A percentile compares a stretch with the other conserved stretches of the same genome.
These are phyloP conservation scores for Malacosoma neustria DNA, from an alignment of 2,888 invertebrate genomes.

Conservation along the genomic window DNA sequence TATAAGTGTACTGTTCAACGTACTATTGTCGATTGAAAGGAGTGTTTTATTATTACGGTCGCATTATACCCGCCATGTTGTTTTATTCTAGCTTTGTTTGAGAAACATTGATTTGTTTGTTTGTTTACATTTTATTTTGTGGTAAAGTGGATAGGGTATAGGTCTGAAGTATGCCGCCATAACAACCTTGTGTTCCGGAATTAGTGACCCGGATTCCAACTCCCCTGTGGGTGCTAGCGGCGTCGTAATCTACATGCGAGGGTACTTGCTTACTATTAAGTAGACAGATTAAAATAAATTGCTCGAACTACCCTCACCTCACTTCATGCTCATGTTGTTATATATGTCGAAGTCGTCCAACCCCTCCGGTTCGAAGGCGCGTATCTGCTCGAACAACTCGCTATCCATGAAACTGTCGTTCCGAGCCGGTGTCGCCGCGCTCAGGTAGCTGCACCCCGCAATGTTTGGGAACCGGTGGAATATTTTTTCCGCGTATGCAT, in stretches of 20 bases:
- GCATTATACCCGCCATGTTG: no score
- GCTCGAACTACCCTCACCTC: slow-evolving; percentile 34
- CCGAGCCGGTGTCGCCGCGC: slow-evolving; percentile 49
- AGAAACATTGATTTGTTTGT: no score
- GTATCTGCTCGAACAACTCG: slow-evolving; percentile 59
- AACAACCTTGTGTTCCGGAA: not conserved
- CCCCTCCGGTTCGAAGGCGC: slow-evolving; percentile 53
- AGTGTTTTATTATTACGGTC: no score
- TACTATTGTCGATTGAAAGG: no score
- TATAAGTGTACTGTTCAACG: no score
- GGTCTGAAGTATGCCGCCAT: not conserved
- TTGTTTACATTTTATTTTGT: no score
- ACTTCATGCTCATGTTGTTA: slow-evolving; percentile 50
- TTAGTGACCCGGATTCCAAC: not conserved
- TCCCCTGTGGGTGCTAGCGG: not conserved
- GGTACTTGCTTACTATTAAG: no score
- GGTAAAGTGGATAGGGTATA: no score
- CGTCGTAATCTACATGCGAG: no score
- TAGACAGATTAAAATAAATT: no score
- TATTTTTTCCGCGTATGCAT: no score
- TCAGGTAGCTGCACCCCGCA: slow-evolving; percentile 45
- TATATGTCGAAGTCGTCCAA: slow-evolving; percentile 57
- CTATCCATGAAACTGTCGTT: slow-evolving; percentile 58
- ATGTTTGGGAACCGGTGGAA: not conserved
- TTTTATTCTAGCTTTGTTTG: no score